Evolutionary conservation across 2,888 invertebrate genomes (phyloP), one percentile per base, ranked within the genome.

Genomic region (Miltochrista miniata): DNA sequence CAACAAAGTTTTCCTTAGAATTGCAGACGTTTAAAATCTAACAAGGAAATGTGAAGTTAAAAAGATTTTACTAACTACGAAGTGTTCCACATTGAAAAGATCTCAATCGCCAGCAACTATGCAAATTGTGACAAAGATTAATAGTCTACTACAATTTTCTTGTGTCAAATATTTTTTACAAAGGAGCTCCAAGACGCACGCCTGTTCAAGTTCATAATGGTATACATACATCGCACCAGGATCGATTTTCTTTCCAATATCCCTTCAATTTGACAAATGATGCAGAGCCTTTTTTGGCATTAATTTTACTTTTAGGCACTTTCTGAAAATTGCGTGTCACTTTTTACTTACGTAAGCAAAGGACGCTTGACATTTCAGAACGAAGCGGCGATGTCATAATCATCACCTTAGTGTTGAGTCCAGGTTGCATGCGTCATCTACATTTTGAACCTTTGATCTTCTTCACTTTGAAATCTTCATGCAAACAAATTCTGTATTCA

Each of bases 221-320:
- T 35, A 44, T 39, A 46, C 44, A 52, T 44, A 52, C 30, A 45
- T 45, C 37, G 11, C 15, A 34, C 18, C 18, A 24, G 37, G 35
- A 51, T 55, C 37, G 47, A 48, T 55, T 48, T 48, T 46, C 38
- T 36, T 42, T 41, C 40, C 24, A 34, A 42, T 38, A 49, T 12
- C 45, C 43, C 42, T 38, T 51, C 35, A 51, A 46, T 38, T 51
- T 48, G 47, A 52, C 43, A 45, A 54, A 52, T 56, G 48, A 39
- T 24, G 45, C 30, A 13, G 24, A 11, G 10, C 31, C 38, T 42
- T 51, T 46, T 40, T 44, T 14, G 18, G 14, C 30, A 11, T 30
- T 41, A 24, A 41, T 39, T 33, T 44, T 51, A 30, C 30, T 43
- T 47, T 34, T 29, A 35, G 31, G 31, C 15, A 45, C 38, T 45